phyloP scores from a whole-genome alignment of 1,140 invertebrate genomes.

The Penaeus vannamei region DNA sequence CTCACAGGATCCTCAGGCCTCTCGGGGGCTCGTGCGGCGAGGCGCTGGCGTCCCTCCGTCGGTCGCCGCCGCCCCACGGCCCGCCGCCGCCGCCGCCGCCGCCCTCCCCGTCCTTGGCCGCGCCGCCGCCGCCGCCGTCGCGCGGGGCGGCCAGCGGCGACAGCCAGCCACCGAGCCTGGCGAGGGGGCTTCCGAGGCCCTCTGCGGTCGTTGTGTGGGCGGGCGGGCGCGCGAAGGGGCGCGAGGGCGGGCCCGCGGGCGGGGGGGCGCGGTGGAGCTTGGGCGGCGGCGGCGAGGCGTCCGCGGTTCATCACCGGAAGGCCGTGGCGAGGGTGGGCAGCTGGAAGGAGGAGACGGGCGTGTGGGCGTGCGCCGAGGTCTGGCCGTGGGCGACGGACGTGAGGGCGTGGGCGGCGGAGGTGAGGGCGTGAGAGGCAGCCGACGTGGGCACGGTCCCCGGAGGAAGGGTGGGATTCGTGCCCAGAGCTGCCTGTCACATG shows the following conservation, averaged over 20 bases:
- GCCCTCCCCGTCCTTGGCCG: too few relatives aligned
- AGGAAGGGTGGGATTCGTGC: conserved; percentile 60
- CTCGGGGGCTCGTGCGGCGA: too few relatives aligned
- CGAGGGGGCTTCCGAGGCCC: neutral
- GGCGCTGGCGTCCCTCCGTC: too few relatives aligned
- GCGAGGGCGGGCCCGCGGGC: conserved; percentile 78
- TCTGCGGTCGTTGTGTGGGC: neutral
- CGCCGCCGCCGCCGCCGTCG: too few relatives aligned
- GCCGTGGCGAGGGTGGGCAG: conserved; percentile 45
- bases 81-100: too few relatives aligned
- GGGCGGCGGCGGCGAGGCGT: neutral
- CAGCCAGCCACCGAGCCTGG: too few relatives aligned
- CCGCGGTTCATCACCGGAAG: conserved; percentile 64
- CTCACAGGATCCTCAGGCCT: too few relatives aligned
- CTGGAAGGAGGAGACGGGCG: conserved; percentile 53
- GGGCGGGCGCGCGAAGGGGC: neutral
- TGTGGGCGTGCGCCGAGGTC: conserved; percentile 47
- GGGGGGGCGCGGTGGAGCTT: conserved; percentile 36
- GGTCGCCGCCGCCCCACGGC: too few relatives aligned
- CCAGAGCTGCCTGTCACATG: conserved; percentile 68
- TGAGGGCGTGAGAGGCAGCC: conserved; percentile 60
- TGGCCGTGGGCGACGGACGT: conserved; percentile 59
- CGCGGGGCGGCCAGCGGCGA: too few relatives aligned
- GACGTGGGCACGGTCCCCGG: conserved; percentile 63
- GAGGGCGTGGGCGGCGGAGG: conserved; percentile 63